These are phyloP conservation scores for Siphonodentalium dalli DNA, from an alignment of 2,888 invertebrate species.

Conservation along the genomic window DNA sequence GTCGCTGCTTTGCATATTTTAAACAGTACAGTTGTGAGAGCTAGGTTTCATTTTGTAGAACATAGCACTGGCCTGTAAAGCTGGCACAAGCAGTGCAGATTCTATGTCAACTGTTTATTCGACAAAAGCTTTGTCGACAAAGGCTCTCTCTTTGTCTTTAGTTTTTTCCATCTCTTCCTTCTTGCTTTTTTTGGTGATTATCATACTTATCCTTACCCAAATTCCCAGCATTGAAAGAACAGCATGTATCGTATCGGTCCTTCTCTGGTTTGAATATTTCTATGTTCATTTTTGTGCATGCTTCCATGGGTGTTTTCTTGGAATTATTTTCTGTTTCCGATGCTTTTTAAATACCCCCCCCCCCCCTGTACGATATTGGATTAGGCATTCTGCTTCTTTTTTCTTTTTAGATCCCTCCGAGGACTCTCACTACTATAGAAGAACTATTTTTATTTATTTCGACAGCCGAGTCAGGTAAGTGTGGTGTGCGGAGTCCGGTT, in stretches of 20 bases:
- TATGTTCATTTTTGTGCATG: slow-evolving; percentile 14
- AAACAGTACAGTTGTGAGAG: slow-evolving; percentile 24
- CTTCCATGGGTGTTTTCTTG: slow-evolving; percentile 8
- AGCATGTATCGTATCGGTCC: slow-evolving; percentile 22
- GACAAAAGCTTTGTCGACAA: not conserved
- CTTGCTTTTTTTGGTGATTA: slow-evolving; percentile 7
- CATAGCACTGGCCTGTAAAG: slow-evolving; percentile 18
- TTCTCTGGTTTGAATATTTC: slow-evolving; percentile 15
- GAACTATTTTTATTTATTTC: too few species aligned
- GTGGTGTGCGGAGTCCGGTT: too few species aligned
- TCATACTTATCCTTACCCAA: slow-evolving; percentile 16
- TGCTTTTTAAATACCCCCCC: not conserved
- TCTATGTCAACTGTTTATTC: slow-evolving; percentile 21
- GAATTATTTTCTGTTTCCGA: not conserved
- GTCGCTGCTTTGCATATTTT: slow-evolving; percentile 12
- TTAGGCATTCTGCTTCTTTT: too few species aligned
- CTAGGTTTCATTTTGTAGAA: slow-evolving; percentile 20
- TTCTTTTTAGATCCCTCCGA: too few species aligned
- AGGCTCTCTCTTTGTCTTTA: slow-evolving; percentile 9
- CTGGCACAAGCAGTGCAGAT: slow-evolving; percentile 16
- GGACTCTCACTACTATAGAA: too few species aligned
- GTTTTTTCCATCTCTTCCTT: slow-evolving; percentile 7
- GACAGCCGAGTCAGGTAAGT: too few species aligned
- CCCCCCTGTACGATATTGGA: too few species aligned
- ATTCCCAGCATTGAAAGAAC: slow-evolving; percentile 10